phyloP scores from a whole-genome alignment of 2,113 vertebrate genomes.

The Notothenia coriiceps region DNA sequence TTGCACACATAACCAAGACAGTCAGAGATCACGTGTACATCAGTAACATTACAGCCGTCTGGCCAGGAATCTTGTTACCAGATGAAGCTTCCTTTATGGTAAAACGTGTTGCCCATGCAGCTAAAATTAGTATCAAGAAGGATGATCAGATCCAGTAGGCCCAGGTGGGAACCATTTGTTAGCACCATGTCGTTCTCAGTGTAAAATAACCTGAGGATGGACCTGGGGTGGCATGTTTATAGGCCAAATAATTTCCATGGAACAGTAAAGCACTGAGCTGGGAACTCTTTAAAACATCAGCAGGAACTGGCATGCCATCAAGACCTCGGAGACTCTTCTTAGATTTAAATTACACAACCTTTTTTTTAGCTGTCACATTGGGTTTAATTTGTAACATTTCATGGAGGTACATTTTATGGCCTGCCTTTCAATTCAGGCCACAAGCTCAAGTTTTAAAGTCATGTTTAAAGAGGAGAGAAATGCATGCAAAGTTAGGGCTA shows the following conservation, averaged over 20 bases:
- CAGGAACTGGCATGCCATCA: not conserved
- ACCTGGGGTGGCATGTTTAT: constrained; percentile 44
- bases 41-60: constrained; percentile 9
- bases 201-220: constrained; percentile 39
- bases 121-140: constrained; percentile 52
- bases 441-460: constrained; percentile 14
- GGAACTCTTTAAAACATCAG: constrained; percentile 14
- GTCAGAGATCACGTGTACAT: constrained; percentile 2
- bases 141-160: constrained; percentile 4
- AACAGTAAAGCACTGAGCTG: constrained; percentile 34
- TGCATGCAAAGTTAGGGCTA: constrained; percentile 11
- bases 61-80: constrained; percentile 26
- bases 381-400: not conserved
- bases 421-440: not conserved
- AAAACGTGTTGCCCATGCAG: constrained; percentile 1
- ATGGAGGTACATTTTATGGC: not conserved
- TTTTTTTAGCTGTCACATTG: not conserved
- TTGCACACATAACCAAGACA: not conserved
- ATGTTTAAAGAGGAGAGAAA: constrained; percentile 1
- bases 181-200: constrained; percentile 39
- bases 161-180: constrained; percentile 62
- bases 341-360: not conserved
- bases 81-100: constrained; percentile 26
- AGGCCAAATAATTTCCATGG: constrained; percentile 43
- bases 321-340: not conserved